Percentiles rank a stretch among this genome's conserved stretches.
phyloP scores from a whole-genome alignment of 2,113 vertebrate species.

The Leptobrachium ailaonicum region DNA sequence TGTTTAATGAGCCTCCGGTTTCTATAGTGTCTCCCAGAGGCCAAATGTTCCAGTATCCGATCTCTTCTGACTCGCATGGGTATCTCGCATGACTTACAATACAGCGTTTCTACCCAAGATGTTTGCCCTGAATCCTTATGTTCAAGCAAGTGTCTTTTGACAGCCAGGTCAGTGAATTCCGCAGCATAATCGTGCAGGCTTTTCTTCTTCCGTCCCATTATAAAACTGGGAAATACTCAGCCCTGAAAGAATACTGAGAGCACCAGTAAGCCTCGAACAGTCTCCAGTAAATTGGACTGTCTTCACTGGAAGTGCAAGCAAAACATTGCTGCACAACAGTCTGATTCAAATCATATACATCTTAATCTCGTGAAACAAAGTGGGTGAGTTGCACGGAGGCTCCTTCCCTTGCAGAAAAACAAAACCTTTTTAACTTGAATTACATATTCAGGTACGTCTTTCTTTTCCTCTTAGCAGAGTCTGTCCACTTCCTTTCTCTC shows the following conservation, averaged over 20 bases:
- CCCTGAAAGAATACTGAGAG: background rate
- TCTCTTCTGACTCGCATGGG: conserved; percentile 58
- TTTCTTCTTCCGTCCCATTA: conserved; percentile 60
- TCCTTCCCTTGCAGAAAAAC: too few species aligned
- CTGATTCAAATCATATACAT: background rate
- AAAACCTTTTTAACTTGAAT: too few species aligned
- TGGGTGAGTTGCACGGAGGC: too few species aligned
- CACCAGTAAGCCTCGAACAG: background rate
- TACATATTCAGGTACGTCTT: background rate
- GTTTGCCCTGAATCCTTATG: conserved; percentile 50
- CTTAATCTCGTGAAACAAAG: too few species aligned
- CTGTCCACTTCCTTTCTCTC: background rate
- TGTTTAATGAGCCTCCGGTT: conserved; percentile 55
- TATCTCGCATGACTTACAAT: conserved; percentile 59
- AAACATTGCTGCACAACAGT: background rate
- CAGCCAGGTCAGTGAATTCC: conserved; percentile 56
- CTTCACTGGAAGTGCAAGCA: background rate
- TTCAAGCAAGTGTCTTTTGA: conserved; percentile 53
- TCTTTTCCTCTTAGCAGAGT: background rate
- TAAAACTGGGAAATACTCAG: background rate
- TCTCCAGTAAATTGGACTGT: background rate
- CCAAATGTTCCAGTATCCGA: conserved; percentile 60
- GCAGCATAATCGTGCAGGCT: conserved; percentile 56
- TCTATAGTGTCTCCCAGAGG: conserved; percentile 55
- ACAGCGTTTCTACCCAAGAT: conserved; percentile 54